These are phyloP conservation scores for Drosophila aldrichi DNA, from an alignment of 2,888 invertebrate species.

Conservation along the genomic window DNA sequence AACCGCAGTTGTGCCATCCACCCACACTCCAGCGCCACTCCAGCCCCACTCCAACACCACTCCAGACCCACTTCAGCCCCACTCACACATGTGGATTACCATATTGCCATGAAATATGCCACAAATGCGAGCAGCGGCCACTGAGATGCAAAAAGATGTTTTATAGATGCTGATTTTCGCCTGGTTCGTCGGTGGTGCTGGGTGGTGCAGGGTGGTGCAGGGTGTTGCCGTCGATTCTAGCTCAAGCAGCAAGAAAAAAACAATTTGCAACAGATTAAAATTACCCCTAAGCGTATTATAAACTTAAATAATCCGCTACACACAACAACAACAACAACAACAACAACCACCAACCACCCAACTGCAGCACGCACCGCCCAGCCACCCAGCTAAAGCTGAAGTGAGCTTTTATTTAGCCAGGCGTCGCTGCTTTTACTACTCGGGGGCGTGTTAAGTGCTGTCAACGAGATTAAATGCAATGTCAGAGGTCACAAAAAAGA, in stretches of 20 bases:
- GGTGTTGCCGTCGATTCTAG: constrained; percentile 16
- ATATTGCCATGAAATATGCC: constrained; percentile 73
- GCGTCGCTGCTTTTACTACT: constrained; percentile 57
- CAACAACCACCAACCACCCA: not conserved
- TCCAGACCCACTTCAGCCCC: not conserved
- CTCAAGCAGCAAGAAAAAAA: constrained; percentile 64
- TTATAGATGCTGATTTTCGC: constrained; percentile 48
- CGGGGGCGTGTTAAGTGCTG: constrained; percentile 80
- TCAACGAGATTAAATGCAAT: constrained; percentile 83
- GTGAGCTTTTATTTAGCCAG: constrained; percentile 45
- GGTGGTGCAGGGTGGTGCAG: not conserved
- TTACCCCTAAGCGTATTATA: constrained; percentile 84
- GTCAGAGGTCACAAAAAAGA: constrained; percentile 74
- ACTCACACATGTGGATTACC: constrained; percentile 49
- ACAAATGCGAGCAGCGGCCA: constrained; percentile 45
- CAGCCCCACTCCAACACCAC: not conserved
- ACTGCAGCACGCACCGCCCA: not conserved
- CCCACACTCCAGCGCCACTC: not conserved
- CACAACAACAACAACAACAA: not conserved
- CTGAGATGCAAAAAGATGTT: constrained; percentile 53
- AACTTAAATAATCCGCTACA: constrained; percentile 77
- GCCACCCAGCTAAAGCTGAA: constrained; percentile 22
- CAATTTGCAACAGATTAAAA: constrained; percentile 85
- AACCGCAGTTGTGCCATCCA: constrained; percentile 15
- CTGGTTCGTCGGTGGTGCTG: not conserved